Evolutionary conservation across 2,888 invertebrate genomes (phyloP).

Genomic region (Morpho helenor): DNA sequence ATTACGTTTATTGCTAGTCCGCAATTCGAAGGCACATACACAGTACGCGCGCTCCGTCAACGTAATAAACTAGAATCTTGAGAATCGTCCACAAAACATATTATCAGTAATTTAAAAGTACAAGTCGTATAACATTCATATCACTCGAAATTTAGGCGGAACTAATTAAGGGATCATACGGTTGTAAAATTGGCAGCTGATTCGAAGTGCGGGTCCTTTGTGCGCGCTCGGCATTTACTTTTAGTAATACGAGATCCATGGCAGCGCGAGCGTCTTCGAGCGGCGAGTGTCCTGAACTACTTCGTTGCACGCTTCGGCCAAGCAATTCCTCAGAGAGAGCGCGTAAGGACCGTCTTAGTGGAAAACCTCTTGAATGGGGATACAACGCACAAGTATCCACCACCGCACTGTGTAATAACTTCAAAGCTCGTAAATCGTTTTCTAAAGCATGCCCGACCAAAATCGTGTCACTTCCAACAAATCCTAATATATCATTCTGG

Average conservation of each 20-base stretch:
- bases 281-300: conserved; percentile 89
- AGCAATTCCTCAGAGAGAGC: conserved; percentile 86
- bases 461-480: conserved; percentile 90
- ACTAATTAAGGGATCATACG: conserved; percentile 68
- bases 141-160: conserved; percentile 60
- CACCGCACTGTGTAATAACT: conserved; percentile 89
- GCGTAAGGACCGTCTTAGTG: conserved; percentile 90
- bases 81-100: conserved; percentile 47
- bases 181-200: conserved; percentile 56
- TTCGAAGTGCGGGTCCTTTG: conserved; percentile 41
- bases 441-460: conserved; percentile 97
- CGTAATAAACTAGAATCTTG: conserved; percentile 57
- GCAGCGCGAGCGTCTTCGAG: conserved; percentile 95
- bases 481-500: conserved; percentile 90
- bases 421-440: conserved; percentile 93
- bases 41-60: conserved; percentile 75
- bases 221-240: conserved; percentile 72
- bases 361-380: conserved; percentile 91
- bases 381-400: conserved; percentile 95
- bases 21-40: conserved; percentile 78
- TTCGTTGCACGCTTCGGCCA: conserved; percentile 89
- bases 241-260: conserved; percentile 92
- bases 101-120: conserved; percentile 54
- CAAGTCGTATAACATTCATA: conserved; percentile 45
- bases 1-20: conserved; percentile 74